A percentile compares a stretch with the other conserved stretches of the same genome.
Conservation (phyloP, 1,140 invertebrate species). For the Cydia splendana region DNA sequence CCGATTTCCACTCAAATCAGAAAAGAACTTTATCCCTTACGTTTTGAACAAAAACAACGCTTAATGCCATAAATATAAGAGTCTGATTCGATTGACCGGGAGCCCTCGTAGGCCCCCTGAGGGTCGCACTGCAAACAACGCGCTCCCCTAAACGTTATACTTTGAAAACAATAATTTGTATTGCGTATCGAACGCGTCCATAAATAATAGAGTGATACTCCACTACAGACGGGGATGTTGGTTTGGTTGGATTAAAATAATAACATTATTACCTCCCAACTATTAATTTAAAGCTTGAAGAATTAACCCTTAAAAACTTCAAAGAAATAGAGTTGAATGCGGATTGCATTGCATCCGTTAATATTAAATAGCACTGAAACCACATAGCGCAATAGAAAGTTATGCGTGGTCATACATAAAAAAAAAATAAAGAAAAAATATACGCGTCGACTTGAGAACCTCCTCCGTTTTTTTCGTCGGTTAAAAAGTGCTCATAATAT, state of each 20-base stretch:
- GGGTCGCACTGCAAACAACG: constrained; percentile 75
- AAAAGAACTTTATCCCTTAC: constrained; percentile 58
- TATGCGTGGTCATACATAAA: no score
- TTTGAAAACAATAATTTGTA: constrained; percentile 81
- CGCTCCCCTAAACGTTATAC: constrained; percentile 79
- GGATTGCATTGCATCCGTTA: no score
- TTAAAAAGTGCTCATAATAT: no score
- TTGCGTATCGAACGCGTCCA: constrained; percentile 79
- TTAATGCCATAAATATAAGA: constrained; percentile 54
- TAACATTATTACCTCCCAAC: constrained; percentile 29
- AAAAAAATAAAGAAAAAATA: no score
- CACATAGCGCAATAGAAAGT: no score
- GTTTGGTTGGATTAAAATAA: constrained; percentile 44
- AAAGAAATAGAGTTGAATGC: background rate
- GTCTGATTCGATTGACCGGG: constrained; percentile 51
- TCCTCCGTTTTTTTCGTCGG: no score
- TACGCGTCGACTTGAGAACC: no score
- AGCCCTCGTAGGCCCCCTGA: constrained; percentile 45
- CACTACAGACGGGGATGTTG: constrained; percentile 52
- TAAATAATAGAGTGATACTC: constrained; percentile 79
- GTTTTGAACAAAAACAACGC: constrained; percentile 54
- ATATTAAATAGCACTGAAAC: no score
- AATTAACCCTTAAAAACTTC: background rate
- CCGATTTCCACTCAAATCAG: constrained; percentile 50
- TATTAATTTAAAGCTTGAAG: background rate